These are phyloP conservation scores for Pipistrellus pipistrellus DNA, from an alignment of 2,797 vertebrate species.

Conservation along the genomic window DNA sequence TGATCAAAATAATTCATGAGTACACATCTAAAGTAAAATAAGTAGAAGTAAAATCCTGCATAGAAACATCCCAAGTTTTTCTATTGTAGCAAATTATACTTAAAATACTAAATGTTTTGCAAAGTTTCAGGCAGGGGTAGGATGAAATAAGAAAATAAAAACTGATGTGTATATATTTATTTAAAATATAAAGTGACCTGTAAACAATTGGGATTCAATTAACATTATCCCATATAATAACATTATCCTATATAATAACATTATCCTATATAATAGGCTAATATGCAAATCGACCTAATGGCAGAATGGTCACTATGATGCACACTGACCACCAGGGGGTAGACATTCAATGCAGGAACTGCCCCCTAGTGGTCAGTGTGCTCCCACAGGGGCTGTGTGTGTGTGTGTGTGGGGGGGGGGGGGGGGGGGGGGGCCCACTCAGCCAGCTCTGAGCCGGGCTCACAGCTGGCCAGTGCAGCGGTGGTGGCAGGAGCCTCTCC, in stretches of 20 bases:
- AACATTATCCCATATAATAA: neutral
- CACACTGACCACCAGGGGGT: too few species aligned
- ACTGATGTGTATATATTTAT: neutral
- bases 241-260: neutral
- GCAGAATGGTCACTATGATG: too few species aligned
- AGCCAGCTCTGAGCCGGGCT: too few species aligned
- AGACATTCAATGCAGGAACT: too few species aligned
- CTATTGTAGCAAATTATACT: neutral
- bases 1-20: constrained; percentile 41
- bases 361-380: too few species aligned
- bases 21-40: constrained; percentile 31
- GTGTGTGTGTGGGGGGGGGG: too few species aligned
- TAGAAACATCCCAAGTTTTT: constrained; percentile 5
- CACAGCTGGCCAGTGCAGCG: too few species aligned
- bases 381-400: too few species aligned
- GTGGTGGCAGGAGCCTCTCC: too few species aligned
- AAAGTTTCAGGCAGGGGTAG: neutral
- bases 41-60: constrained; percentile 35
- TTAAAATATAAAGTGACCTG: constrained; percentile 1
- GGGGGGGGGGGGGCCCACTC: too few species aligned
- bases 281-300: too few species aligned
- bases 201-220: constrained; percentile 9
- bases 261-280: neutral
- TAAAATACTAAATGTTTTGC: constrained; percentile 19
- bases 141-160: constrained; percentile 12